Conservation (phyloP, 2,797 vertebrate species). For the Cryptoblepharus egeriae region DNA sequence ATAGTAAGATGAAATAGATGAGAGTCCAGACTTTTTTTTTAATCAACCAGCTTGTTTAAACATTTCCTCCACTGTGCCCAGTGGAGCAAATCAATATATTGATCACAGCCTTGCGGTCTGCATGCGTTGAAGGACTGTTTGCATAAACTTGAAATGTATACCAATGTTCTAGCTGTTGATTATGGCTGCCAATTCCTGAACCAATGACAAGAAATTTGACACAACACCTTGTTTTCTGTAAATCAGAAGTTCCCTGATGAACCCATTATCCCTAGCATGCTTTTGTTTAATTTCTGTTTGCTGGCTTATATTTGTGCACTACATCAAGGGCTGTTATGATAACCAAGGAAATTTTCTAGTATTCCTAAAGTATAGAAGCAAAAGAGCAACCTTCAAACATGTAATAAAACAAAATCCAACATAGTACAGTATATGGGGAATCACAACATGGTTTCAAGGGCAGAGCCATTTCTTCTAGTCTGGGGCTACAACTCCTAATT, state of each 20-base stretch:
- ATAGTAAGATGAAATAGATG: neutral
- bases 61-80: neutral
- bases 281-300: neutral
- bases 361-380: neutral
- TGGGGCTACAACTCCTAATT: slow-evolving; percentile 1
- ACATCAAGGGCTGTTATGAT: neutral
- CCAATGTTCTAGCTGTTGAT: neutral
- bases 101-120: neutral
- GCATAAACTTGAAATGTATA: neutral
- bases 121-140: neutral
- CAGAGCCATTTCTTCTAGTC: slow-evolving; percentile 1
- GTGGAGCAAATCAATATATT: neutral
- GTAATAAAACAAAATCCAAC: neutral
- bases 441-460: neutral
- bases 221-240: neutral
- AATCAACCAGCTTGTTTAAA: neutral
- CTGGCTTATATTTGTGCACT: neutral
- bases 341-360: neutral
- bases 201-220: no score
- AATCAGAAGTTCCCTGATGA: neutral
- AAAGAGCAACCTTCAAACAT: neutral
- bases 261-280: neutral
- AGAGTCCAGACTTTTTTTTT: no score
- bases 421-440: neutral
- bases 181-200: neutral